phyloP scores from a whole-genome alignment of 30 jellyfish, hydroid and myxozoan genomes.

The Morbakka virulenta region DNA sequence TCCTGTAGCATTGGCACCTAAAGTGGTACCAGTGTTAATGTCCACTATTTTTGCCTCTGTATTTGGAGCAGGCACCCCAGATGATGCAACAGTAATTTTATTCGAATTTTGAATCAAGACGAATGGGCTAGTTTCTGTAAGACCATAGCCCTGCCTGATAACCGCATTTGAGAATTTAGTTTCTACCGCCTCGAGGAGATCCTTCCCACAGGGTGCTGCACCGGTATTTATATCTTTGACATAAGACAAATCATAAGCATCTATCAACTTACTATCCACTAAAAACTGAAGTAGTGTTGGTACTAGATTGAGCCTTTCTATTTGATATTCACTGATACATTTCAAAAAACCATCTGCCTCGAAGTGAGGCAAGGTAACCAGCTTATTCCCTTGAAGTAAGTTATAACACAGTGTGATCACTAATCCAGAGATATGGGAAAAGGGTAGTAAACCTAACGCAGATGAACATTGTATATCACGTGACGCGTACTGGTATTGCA shows the following conservation, averaged over 20 bases:
- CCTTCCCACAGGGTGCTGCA: constrained; percentile 87
- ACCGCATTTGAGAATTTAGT: background rate
- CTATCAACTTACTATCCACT: constrained; percentile 58
- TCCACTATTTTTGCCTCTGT: constrained; percentile 69
- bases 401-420: constrained; percentile 13
- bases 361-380: constrained; percentile 60
- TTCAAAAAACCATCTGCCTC: constrained; percentile 68
- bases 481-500: constrained; percentile 29
- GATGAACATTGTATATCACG: constrained; percentile 23
- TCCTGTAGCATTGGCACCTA: constrained; percentile 67
- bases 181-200: constrained; percentile 32
- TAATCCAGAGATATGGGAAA: constrained; percentile 78
- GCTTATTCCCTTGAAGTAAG: constrained; percentile 37
- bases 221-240: constrained; percentile 53
- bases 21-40: constrained; percentile 39
- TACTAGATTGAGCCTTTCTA: constrained; percentile 54
- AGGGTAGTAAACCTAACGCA: constrained; percentile 60
- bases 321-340: constrained; percentile 53
- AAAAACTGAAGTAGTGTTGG: constrained; percentile 88
- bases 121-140: constrained; percentile 74
- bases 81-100: constrained; percentile 47
- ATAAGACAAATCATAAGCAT: constrained; percentile 63
- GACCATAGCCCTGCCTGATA: constrained; percentile 59
- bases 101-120: constrained; percentile 43
- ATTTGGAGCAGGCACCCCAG: constrained; percentile 61